Conservation (phyloP, 1,140 invertebrate genomes). For the Nixonia krombeini region DNA sequence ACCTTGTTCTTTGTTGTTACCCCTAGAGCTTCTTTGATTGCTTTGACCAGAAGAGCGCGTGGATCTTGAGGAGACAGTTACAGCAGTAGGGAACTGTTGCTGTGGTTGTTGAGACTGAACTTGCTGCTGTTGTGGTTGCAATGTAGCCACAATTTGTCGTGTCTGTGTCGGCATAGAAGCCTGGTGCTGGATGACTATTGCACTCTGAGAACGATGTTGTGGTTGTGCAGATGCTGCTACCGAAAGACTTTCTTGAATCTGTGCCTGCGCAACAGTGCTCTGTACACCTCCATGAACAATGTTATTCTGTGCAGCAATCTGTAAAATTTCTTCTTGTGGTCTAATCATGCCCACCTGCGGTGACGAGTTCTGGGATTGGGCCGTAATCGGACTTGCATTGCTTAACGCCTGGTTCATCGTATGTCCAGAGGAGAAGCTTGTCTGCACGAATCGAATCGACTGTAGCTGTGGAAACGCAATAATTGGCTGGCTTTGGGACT, state of each 20-base stretch:
- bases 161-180: slow-evolving; percentile 37
- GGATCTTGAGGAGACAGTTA: slow-evolving; percentile 71
- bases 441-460: slow-evolving; percentile 67
- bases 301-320: slow-evolving; percentile 51
- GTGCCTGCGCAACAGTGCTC: slow-evolving; percentile 28
- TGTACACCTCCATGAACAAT: slow-evolving; percentile 35
- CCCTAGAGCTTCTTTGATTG: slow-evolving; percentile 67
- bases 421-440: slow-evolving; percentile 62
- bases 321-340: slow-evolving; percentile 58
- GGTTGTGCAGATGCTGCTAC: slow-evolving; percentile 49
- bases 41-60: slow-evolving; percentile 69
- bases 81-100: slow-evolving; percentile 59
- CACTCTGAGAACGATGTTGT: slow-evolving; percentile 52
- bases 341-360: slow-evolving; percentile 57
- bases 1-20: slow-evolving; percentile 62
- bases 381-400: background rate
- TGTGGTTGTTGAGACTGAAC: slow-evolving; percentile 34
- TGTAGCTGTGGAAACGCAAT: slow-evolving; percentile 66
- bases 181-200: slow-evolving; percentile 65
- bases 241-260: slow-evolving; percentile 42
- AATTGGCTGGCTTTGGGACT: slow-evolving; percentile 61
- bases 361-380: slow-evolving; percentile 45
- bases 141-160: slow-evolving; percentile 59
- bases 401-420: background rate
- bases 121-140: slow-evolving; percentile 52